phyloP scores from a whole-genome alignment of 2,888 invertebrate species.

The Gymnoscelis rufifasciata region DNA sequence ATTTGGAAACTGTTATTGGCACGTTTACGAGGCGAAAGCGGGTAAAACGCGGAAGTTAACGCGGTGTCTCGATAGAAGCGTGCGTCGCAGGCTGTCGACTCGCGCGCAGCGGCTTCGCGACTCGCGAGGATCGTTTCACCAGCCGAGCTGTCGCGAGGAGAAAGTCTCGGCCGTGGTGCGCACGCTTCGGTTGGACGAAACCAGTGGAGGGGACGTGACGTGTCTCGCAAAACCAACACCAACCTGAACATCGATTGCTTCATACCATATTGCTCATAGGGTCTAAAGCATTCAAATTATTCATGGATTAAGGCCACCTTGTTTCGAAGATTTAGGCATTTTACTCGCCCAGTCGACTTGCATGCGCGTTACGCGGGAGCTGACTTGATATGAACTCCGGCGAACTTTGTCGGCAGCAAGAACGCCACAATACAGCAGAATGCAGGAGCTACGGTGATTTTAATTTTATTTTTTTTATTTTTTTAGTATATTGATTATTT shows the following conservation, averaged over 20 bases:
- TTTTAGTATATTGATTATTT: too few species aligned
- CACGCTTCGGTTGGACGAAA: slow-evolving; percentile 59
- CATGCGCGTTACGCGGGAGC: too few species aligned
- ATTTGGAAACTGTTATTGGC: slow-evolving; percentile 48
- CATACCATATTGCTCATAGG: slow-evolving; percentile 14
- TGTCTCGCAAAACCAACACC: slow-evolving; percentile 52
- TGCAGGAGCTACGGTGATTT: too few species aligned
- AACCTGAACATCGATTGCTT: slow-evolving; percentile 44
- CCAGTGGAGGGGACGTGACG: slow-evolving; percentile 65
- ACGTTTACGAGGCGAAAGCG: slow-evolving; percentile 67
- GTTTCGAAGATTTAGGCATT: too few species aligned
- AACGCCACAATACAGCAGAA: too few species aligned
- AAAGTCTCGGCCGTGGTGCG: slow-evolving; percentile 75
- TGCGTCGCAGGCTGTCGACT: slow-evolving; percentile 58
- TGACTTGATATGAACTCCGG: too few species aligned
- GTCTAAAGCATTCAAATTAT: slow-evolving; percentile 18
- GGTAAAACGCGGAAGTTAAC: slow-evolving; percentile 58
- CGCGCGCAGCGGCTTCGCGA: slow-evolving; percentile 64
- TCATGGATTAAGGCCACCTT: slow-evolving; percentile 21
- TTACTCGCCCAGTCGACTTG: too few species aligned
- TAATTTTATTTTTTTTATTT: too few species aligned
- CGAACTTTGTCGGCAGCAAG: too few species aligned
- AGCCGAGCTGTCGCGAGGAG: slow-evolving; percentile 73
- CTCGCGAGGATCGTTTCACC: slow-evolving; percentile 64
- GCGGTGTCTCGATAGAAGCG: slow-evolving; percentile 30